Evolutionary conservation across 2,797 vertebrate genomes (phyloP), one percentile per base, ranked within the genome.

Genomic region (Muraenolepis orangiensis): DNA sequence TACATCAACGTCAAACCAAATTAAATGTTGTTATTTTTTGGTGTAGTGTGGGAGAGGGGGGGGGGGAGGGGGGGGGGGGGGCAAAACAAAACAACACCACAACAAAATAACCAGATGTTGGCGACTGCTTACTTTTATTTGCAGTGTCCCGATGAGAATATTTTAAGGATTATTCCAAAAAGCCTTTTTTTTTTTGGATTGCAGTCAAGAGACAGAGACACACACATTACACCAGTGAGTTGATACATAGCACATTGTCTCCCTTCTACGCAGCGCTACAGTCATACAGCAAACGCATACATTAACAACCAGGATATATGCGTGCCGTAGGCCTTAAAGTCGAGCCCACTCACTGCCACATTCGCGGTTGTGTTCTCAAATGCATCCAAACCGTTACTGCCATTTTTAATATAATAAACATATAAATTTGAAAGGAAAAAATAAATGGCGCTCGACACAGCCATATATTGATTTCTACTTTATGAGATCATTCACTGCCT

Each of bases 151-250:
- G 70, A 81, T 81, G 69, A 57, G 87, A 85, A 83, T 18, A 78
- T 74, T 79, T 70, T 80, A 72, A 66, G 85, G 88, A 90, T 90
- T 86, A 89, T 74, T 70, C 74, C 87, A 78, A 87, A 87, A 89
- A 85, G 72, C 67, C 29, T 20, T 74, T 84, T 86, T 89, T 79
- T 88, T 86, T 87, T 84, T 84, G 86, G 84, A 90, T 92, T 88
- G n/a, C n/a, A 87, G 87, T 78, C 73, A 70, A 81, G 77, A 67
- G 79, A 86, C 74, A 76, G 69, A 81, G 77, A 67, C 78, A 86
- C 74, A 76, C 82, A 83, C 71, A 78, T 70, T 74, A 77, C 87
- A 84, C 79, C 6, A 31, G 76, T 69, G 78, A 74, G 38, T 18
- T 68, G 74, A 67, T 76, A 30, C 77, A 76, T 81, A 83, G 67